Evolutionary conservation across 2,797 vertebrate species (phyloP).

Genomic region (Holocentrus rufus): DNA sequence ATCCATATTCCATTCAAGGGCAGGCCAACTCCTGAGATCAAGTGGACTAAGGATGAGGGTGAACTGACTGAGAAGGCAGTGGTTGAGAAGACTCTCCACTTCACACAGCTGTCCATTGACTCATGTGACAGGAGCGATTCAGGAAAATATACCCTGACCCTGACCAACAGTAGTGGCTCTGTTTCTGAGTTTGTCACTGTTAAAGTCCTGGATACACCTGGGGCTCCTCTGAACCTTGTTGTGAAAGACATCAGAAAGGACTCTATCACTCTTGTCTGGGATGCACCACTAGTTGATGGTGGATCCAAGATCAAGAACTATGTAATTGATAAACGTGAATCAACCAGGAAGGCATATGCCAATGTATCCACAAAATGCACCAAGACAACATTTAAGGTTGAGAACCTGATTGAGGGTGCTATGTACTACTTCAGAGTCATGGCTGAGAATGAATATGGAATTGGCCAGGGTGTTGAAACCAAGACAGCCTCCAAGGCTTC

Average conservation of each 20-base stretch:
- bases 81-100: slow-evolving; percentile 89
- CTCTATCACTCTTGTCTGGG: slow-evolving; percentile 90
- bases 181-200: slow-evolving; percentile 93
- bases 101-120: slow-evolving; percentile 95
- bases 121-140: slow-evolving; percentile 96
- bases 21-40: slow-evolving; percentile 92
- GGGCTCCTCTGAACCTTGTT: slow-evolving; percentile 89
- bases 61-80: slow-evolving; percentile 90
- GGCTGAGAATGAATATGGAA: slow-evolving; percentile 98
- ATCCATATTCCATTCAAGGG: slow-evolving; percentile 96
- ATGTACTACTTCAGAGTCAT: slow-evolving; percentile 99
- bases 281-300: slow-evolving; percentile 92
- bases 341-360: slow-evolving; percentile 95
- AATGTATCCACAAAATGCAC: slow-evolving; percentile 92
- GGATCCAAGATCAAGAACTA: slow-evolving; percentile 97
- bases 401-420: slow-evolving; percentile 93
- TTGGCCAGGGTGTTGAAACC: slow-evolving; percentile 92
- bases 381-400: slow-evolving; percentile 94
- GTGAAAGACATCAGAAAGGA: slow-evolving; percentile 94
- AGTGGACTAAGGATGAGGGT: slow-evolving; percentile 94
- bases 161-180: slow-evolving; percentile 93
- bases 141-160: slow-evolving; percentile 91
- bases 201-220: slow-evolving; percentile 96
- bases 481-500: slow-evolving; percentile 91
- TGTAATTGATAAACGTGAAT: slow-evolving; percentile 97